Evolutionary conservation across 2,113 vertebrate genomes (phyloP), one percentile per base, ranked within the genome.

Genomic region (Lutjanus erythropterus): DNA sequence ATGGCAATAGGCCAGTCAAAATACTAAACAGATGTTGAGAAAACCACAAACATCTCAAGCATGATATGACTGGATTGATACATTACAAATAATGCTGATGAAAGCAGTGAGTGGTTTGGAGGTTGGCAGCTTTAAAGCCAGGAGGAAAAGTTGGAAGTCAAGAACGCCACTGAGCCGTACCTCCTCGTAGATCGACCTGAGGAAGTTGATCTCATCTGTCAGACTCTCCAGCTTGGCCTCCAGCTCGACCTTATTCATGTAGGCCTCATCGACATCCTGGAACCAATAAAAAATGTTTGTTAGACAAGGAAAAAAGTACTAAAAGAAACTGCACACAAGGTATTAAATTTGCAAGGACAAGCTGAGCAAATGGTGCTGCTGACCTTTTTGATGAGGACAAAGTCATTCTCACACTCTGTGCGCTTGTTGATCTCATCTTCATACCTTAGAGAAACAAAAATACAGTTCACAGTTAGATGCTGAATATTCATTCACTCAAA

Each of bases 211-310:
- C 60, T 98, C 97, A 9, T 98, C 97, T 0, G 95, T 95, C 87
- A 98, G 90, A 53, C 96, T 94, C n/a, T 98, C 97, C 88, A 98
- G 95, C 87, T 97, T 99, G 89, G 96, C 96, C 88, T 99, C 97
- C 86, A 98, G 94, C 86, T 99, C 97, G 3, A 97, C 95, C 85
- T 99, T 99, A 79, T 94, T 97, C 96, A 97, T 97, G 93, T 97
- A 99, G 74, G 97, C 97, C 5, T 96, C 95, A 21, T 99, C 97
- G 4, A 98, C 97, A 0, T 98, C 98, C 98, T 99, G 86, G 23
- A 85, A 85, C 16, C 46, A 35, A 77, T 10, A 15, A 5, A 16
- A n/a, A 35, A 14, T 2, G 1, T 46, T 65, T 11, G 15, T 85
- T 47, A 74, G 37, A 21, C 8, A 8, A 11, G 9, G n/a, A 42